These are phyloP conservation scores for Eristalis tenax DNA, from an alignment of 2,888 invertebrate species.

Conservation along the genomic window DNA sequence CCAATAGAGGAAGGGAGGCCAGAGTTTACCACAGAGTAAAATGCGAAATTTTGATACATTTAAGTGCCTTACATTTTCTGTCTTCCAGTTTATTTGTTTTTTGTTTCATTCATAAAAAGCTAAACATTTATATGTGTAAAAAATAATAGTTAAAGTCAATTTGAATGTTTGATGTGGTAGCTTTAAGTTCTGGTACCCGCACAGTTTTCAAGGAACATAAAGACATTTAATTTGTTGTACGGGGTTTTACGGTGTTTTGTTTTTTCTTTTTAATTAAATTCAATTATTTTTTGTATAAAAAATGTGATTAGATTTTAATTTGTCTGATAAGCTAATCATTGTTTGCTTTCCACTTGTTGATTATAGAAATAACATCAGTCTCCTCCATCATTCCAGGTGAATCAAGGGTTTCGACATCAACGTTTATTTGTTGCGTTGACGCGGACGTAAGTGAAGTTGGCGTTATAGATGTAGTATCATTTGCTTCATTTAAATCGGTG, in stretches of 20 bases:
- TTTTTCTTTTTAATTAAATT: constrained; percentile 38
- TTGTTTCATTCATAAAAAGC: constrained; percentile 39
- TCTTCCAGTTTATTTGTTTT: background rate
- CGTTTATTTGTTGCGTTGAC: constrained; percentile 29
- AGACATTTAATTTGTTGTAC: constrained; percentile 15
- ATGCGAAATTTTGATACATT: constrained; percentile 34
- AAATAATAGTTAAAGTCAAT: constrained; percentile 21
- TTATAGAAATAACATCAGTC: constrained; percentile 62
- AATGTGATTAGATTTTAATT: constrained; percentile 65
- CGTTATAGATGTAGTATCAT: constrained; percentile 12
- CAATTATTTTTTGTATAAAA: constrained; percentile 59
- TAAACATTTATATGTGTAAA: constrained; percentile 23
- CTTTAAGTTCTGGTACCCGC: background rate
- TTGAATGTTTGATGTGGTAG: constrained; percentile 4
- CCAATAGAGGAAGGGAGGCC: constrained; percentile 27
- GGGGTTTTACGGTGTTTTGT: constrained; percentile 5
- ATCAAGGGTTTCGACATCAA: constrained; percentile 52
- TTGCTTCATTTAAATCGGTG: constrained; percentile 46
- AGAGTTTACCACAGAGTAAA: constrained; percentile 20
- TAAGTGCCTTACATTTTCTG: constrained; percentile 12
- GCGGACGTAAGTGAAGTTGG: constrained; percentile 45
- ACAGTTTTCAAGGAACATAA: constrained; percentile 20
- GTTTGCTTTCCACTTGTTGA: constrained; percentile 57
- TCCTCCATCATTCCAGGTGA: constrained; percentile 57
- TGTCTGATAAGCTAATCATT: constrained; percentile 62